A percentile compares a stretch with the other conserved stretches of the same genome.
These are phyloP conservation scores for Gallinago jamesoni DNA, from an alignment of 2,113 vertebrate genomes.

Conservation along the genomic window DNA sequence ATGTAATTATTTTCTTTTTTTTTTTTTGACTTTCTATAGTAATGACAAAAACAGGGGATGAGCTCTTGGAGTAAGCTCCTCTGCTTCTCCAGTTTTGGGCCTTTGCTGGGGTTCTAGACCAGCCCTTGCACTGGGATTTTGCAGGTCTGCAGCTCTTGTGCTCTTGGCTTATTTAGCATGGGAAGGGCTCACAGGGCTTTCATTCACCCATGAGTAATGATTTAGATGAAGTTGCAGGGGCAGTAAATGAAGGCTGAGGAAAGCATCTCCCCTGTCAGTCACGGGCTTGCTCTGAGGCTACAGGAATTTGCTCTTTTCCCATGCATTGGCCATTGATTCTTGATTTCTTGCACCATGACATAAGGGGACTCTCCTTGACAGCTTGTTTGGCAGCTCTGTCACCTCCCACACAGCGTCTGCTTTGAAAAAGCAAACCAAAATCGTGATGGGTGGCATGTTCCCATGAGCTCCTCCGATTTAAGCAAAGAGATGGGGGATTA, in stretches of 20 bases:
- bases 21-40: neutral
- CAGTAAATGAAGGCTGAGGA: neutral
- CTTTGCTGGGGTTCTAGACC: neutral
- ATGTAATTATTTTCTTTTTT: neutral
- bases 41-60: neutral
- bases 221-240: neutral
- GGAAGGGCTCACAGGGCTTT: neutral
- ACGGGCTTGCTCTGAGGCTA: neutral
- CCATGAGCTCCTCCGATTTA: neutral
- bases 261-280: neutral
- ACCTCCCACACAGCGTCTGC: neutral
- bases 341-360: neutral
- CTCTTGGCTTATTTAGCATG: fast-evolving
- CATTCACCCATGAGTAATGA: neutral
- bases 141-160: neutral
- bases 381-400: neutral
- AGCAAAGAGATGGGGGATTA: neutral
- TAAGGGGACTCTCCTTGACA: neutral
- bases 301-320: neutral
- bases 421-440: neutral
- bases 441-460: neutral
- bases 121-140: neutral
- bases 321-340: fast-evolving
- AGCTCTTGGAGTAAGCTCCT: neutral
- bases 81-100: neutral